These are phyloP conservation scores for Harlomillsia oculata DNA, from an alignment of 1,140 invertebrate genomes.

Conservation along the genomic window DNA sequence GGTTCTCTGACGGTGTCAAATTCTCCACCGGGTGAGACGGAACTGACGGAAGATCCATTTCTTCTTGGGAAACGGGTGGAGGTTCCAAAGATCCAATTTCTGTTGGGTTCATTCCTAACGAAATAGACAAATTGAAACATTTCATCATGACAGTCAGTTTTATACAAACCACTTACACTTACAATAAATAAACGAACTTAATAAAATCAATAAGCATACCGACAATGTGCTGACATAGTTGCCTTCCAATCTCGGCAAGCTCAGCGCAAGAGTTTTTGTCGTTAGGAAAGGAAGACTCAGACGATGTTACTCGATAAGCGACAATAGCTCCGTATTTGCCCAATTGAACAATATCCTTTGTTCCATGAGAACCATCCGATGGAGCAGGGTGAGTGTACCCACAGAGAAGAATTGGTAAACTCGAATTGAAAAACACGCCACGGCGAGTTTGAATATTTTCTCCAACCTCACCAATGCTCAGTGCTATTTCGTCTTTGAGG, in stretches of 20 bases:
- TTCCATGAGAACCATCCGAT: slow-evolving; percentile 42
- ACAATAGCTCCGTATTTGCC: slow-evolving; percentile 67
- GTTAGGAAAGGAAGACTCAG: not conserved
- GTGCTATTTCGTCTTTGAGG: slow-evolving; percentile 65
- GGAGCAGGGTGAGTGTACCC: slow-evolving; percentile 64
- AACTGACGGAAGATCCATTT: too few species aligned
- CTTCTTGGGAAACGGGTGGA: not conserved
- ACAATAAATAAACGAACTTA: not conserved
- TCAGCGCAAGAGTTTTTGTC: slow-evolving; percentile 32
- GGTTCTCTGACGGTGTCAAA: slow-evolving; percentile 16
- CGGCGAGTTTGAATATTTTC: slow-evolving; percentile 77
- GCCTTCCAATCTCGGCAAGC: slow-evolving; percentile 51
- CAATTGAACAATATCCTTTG: slow-evolving; percentile 37
- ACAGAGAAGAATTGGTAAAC: slow-evolving; percentile 37
- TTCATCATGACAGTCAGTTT: too few species aligned
- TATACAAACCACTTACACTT: slow-evolving; percentile 9
- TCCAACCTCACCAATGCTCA: slow-evolving; percentile 73
- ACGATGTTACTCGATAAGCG: not conserved
- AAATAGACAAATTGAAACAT: slow-evolving; percentile 18
- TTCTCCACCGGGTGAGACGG: too few species aligned
- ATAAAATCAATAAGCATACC: slow-evolving; percentile 42
- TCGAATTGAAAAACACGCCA: slow-evolving; percentile 57
- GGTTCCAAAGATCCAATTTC: slow-evolving; percentile 57
- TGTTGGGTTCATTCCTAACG: slow-evolving; percentile 65
- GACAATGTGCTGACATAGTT: slow-evolving; percentile 83